Evolutionary conservation across 2,113 vertebrate species (phyloP).

Genomic region (Elephas maximus): DNA sequence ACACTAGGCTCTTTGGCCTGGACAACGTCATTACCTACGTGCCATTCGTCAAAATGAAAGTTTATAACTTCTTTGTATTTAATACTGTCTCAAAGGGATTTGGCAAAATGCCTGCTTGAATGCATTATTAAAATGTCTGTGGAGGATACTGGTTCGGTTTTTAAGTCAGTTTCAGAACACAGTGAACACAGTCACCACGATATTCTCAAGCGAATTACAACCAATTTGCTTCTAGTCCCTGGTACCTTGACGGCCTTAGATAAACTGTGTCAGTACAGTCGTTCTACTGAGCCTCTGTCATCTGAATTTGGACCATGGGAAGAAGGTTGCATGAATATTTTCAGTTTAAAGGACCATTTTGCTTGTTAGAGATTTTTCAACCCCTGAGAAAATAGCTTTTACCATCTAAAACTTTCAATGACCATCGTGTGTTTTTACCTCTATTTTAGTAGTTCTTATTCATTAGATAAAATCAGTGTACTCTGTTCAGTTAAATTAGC

Average conservation of each 20-base stretch:
- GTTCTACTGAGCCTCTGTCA: background rate
- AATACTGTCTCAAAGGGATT: slow-evolving; percentile 69
- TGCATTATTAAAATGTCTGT: slow-evolving; percentile 58
- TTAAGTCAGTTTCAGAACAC: slow-evolving; percentile 60
- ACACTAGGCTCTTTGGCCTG: background rate
- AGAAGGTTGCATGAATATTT: slow-evolving; percentile 61
- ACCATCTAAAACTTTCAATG: background rate
- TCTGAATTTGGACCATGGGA: slow-evolving; percentile 56
- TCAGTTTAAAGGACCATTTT: slow-evolving; percentile 40
- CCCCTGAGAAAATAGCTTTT: background rate
- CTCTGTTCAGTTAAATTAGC: background rate
- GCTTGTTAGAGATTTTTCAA: slow-evolving; percentile 61
- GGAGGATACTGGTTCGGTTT: slow-evolving; percentile 59
- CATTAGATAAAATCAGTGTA: slow-evolving; percentile 14
- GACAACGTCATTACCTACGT: slow-evolving; percentile 36
- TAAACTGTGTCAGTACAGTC: background rate
- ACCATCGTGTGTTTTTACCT: background rate
- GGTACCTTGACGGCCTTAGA: background rate
- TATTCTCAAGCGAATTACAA: slow-evolving; percentile 54
- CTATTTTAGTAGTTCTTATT: slow-evolving; percentile 25
- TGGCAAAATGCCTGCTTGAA: slow-evolving; percentile 66
- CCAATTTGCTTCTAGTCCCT: slow-evolving; percentile 9
- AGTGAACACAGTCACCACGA: background rate
- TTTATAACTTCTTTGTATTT: slow-evolving; percentile 69
- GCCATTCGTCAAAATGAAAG: slow-evolving; percentile 71